Conservation (phyloP, 2,888 invertebrate genomes). For the Cephus pulcher region DNA sequence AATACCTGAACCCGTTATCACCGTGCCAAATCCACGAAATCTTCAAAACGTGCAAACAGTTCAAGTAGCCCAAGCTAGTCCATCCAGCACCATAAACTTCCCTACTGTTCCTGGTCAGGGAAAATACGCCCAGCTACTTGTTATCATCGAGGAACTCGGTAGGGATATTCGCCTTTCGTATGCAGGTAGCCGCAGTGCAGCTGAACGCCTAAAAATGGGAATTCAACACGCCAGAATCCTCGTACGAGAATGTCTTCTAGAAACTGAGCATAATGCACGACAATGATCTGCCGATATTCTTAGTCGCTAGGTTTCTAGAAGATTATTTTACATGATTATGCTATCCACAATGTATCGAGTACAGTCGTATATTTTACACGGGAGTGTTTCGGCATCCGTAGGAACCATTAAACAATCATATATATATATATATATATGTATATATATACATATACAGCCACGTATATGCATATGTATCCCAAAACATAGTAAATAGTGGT, state of each 20-base stretch:
- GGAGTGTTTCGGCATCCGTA: constrained; percentile 36
- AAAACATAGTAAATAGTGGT: background rate
- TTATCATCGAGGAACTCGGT: constrained; percentile 67
- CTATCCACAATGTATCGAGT: constrained; percentile 35
- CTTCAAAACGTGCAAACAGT: constrained; percentile 59
- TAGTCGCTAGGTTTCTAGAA: constrained; percentile 47
- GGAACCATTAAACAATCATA: background rate
- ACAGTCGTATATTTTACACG: constrained; percentile 32
- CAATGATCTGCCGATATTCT: constrained; percentile 56
- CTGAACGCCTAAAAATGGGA: constrained; percentile 63
- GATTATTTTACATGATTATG: constrained; percentile 38
- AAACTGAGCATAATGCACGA: constrained; percentile 64
- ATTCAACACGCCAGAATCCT: constrained; percentile 63
- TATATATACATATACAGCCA: background rate
- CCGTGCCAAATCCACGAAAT: constrained; percentile 64
- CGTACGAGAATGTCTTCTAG: constrained; percentile 61
- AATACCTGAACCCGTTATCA: constrained; percentile 65
- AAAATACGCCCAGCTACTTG: constrained; percentile 62
- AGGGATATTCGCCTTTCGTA: constrained; percentile 65
- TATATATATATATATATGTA: no score
- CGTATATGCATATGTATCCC: background rate
- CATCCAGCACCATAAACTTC: constrained; percentile 61
- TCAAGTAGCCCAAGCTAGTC: constrained; percentile 57
- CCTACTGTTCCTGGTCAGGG: constrained; percentile 63
- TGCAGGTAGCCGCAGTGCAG: constrained; percentile 63